These are phyloP conservation scores for Clarias macrocephalus DNA, from an alignment of 2,113 vertebrate genomes.

Conservation along the genomic window DNA sequence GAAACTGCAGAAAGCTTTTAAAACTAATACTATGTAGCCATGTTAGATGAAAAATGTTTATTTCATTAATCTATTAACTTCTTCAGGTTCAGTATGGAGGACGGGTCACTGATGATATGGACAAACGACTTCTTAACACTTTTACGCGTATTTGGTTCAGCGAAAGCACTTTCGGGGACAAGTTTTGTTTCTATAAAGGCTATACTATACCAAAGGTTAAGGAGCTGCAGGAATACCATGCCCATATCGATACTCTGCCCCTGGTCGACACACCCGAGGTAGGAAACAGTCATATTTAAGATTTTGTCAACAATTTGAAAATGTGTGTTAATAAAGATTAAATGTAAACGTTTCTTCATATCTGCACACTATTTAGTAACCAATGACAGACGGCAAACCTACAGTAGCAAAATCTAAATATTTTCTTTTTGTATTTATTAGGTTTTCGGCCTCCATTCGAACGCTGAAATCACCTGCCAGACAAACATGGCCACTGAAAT, in stretches of 20 bases:
- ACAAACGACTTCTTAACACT: constrained; percentile 78
- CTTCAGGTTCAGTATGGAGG: constrained; percentile 80
- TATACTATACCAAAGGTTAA: neutral
- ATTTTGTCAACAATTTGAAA: neutral
- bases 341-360: too few species aligned
- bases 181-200: neutral
- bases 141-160: neutral
- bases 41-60: neutral
- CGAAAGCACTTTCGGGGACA: neutral
- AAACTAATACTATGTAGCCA: neutral
- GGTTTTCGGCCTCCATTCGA: neutral
- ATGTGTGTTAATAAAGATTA: too few species aligned
- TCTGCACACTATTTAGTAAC: too few species aligned
- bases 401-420: neutral
- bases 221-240: neutral
- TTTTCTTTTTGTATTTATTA: neutral
- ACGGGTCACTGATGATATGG: constrained; percentile 80
- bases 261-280: neutral
- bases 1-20: neutral
- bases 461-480: neutral
- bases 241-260: neutral
- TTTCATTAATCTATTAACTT: neutral
- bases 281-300: neutral
- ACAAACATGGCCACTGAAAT: neutral
- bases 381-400: too few species aligned